Evolutionary conservation across 2,113 vertebrate species (phyloP), one percentile per base, ranked within the genome.

Genomic region (Laticauda colubrina): DNA sequence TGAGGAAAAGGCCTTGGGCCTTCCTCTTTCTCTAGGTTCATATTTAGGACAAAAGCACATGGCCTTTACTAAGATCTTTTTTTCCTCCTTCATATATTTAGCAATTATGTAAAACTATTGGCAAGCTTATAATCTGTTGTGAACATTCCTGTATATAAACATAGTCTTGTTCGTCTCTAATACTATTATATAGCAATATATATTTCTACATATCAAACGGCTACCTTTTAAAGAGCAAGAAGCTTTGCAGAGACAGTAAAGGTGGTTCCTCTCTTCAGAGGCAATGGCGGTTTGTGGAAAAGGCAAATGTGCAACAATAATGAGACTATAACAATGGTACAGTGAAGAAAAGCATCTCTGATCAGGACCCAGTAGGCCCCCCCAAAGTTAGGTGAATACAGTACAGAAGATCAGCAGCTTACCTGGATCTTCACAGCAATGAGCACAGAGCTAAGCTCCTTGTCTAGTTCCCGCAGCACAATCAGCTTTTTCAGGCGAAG

Each of bases 381-480:
- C n/a, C 90, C 5, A 5, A 48, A 85, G 45, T 29, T 5, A n/a
- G n/a, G 24, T 4, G n/a, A 90, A 89, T 48, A 55, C 90, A 55
- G 4, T 34, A 45, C 87, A 55, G 4, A 1, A 39, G 18, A 53
- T 29, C 21, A 93, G 55, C 6, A 94, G 34, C 96, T 97, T 97
- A 99, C 99, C 98, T 99, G 99, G 95, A 99, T 99, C 97, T 99
- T 99, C 89, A 99, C 99, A 0, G 99, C 99, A 0, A 99, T 99
- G 96, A 99, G 98, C 94, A 99, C 98, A 0, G 99, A 99, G 95
- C 98, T 98, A 87, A 99, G 98, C 97, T 99, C 99, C 92, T 99
- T 99, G 95, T 99, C 99, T 91, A 99, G 97, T 94, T 99, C 99
- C 94, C 97, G 98, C 96, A 99, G 96, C 91, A 99, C 99, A 0